Evolutionary conservation across 1,140 invertebrate species (phyloP), one percentile per base, ranked within the genome.

Genomic region (Neodiprion lecontei): DNA sequence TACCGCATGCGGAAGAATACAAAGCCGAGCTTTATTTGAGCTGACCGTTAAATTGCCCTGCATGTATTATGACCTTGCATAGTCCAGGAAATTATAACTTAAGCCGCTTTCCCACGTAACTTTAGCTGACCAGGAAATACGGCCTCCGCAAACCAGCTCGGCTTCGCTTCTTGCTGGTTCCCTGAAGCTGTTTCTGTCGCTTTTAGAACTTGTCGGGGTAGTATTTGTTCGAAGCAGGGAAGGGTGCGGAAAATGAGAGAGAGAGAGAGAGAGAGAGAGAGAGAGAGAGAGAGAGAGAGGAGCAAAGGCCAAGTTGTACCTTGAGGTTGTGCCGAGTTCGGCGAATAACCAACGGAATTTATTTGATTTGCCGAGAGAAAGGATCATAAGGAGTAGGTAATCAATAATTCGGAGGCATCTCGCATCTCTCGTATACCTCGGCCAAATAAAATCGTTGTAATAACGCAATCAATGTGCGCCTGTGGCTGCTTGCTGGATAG

Each of bases 51-150:
- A 61, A 61, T 61, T 61, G 53, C 53, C 53, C n/a, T 61, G 53
- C 53, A 61, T 61, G 53, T 61, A 61, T 61, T 61, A 61, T 61
- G 53, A 61, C 53, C 53, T 61, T 40, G 28, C n/a, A 17, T 61
- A 61, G 53, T 61, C 53, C 53, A 61, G 53, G 53, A 61, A 61
- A 61, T 61, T 61, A 61, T 61, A 61, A 61, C 53, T 61, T 61
- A 61, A 61, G 53, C 53, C 53, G 53, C 53, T 61, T 61, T 61
- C 53, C 53, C 53, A 17, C 11, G 28, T 61, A 61, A 61, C 53
- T 61, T 61, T 61, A 17, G 53, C 53, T 61, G 53, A 61, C 53
- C 53, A 9, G 53, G 53, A 61, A 61, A 61, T 61, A 61, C 53
- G 53, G 53, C n/a, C 11, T 4, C n/a, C 11, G 11, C n/a, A 17